Evolutionary conservation across 1,140 invertebrate genomes (phyloP).

Genomic region (Brachionus calyciflorus): DNA sequence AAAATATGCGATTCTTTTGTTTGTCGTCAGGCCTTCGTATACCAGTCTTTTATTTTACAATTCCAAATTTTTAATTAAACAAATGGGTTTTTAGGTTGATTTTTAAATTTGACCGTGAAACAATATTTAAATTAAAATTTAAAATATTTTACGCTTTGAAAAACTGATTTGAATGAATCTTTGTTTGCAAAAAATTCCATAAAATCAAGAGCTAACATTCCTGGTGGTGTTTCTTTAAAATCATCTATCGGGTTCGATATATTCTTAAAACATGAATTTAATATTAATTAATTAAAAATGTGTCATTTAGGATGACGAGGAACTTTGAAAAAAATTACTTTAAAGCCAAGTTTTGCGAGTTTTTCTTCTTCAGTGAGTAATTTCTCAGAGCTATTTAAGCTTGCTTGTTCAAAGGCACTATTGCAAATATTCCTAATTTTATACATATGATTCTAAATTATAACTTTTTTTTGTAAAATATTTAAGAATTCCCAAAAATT

Average conservation of each 20-base stretch:
- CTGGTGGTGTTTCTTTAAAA: not conserved
- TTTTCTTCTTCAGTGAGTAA: not conserved
- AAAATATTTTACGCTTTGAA: slow-evolving; percentile 22
- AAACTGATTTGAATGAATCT: not conserved
- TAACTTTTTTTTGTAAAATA: too few species aligned
- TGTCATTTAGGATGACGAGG: not conserved
- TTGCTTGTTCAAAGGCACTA: not conserved
- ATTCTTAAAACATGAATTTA: slow-evolving; percentile 6
- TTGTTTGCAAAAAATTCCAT: slow-evolving; percentile 17
- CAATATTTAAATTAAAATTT: not conserved
- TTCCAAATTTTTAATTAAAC: too few species aligned
- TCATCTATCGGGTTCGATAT: slow-evolving; percentile 20
- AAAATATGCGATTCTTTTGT: too few species aligned
- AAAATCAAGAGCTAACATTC: slow-evolving; percentile 30
- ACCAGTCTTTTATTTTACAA: too few species aligned
- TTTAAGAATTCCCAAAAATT: too few species aligned
- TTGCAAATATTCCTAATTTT: not conserved
- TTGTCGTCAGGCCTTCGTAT: too few species aligned
- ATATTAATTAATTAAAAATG: not conserved
- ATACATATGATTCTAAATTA: not conserved
- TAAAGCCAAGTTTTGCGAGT: slow-evolving; percentile 10
- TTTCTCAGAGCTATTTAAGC: not conserved
- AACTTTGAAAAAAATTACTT: not conserved
- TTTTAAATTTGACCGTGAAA: too few species aligned
- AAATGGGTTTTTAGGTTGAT: too few species aligned